A percentile compares a stretch with the other conserved stretches of the same genome.
phyloP scores from a whole-genome alignment of 2,113 vertebrate species.

The Vireo altiloquus region DNA sequence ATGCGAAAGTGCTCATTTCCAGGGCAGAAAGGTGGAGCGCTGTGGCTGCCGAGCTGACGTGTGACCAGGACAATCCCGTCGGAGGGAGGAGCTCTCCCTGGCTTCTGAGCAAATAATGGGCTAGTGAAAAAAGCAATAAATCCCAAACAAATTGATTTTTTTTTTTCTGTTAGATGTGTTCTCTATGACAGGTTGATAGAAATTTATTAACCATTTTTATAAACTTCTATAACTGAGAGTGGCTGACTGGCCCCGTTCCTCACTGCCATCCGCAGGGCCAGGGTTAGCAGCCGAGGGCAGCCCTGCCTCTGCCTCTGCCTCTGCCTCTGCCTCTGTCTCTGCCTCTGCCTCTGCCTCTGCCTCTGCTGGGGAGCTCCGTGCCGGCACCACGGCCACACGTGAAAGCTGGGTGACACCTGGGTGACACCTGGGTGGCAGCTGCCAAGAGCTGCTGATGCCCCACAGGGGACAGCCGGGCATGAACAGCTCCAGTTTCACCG shows the following conservation, averaged over 20 bases:
- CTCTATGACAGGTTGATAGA: background rate
- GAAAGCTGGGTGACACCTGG: background rate
- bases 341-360: no score
- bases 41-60: background rate
- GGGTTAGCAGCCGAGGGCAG: background rate
- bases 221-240: background rate
- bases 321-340: no score
- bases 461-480: fast-evolving
- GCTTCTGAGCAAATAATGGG: background rate
- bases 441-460: background rate
- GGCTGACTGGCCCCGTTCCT: background rate
- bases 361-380: background rate
- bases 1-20: background rate
- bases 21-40: background rate
- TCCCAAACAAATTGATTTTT: background rate
- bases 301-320: background rate
- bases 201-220: background rate
- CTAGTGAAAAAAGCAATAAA: background rate
- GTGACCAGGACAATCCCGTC: background rate
- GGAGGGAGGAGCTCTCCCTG: background rate
- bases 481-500: background rate
- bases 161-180: background rate
- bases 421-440: background rate
- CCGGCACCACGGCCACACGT: fast-evolving
- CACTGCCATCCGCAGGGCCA: fast-evolving